These are phyloP conservation scores for Sycobia sp. DNA, from an alignment of 1,140 invertebrate species.

Conservation along the genomic window DNA sequence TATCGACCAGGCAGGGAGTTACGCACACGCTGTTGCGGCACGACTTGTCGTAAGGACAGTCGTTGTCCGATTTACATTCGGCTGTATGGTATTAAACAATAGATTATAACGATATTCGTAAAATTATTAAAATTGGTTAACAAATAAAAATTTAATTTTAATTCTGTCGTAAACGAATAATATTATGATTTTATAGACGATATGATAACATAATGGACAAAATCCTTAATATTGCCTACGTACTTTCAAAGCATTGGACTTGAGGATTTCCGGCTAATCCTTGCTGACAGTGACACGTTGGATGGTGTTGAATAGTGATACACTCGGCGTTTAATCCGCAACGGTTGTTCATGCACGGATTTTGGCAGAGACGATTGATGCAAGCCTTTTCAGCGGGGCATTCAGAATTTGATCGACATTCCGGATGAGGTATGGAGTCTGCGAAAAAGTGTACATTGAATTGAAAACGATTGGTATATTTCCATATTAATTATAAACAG, in stretches of 20 bases:
- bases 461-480: too few species aligned
- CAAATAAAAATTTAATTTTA: too few species aligned
- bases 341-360: slow-evolving; percentile 79
- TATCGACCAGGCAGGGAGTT: slow-evolving; percentile 73
- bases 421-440: slow-evolving; percentile 64
- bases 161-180: too few species aligned
- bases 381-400: slow-evolving; percentile 80
- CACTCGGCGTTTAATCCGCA: slow-evolving; percentile 83
- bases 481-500: background rate
- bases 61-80: slow-evolving; percentile 79
- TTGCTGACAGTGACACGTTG: slow-evolving; percentile 79
- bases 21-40: slow-evolving; percentile 80
- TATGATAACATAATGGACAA: too few species aligned
- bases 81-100: too few species aligned
- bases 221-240: slow-evolving; percentile 51
- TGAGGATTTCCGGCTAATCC: slow-evolving; percentile 88
- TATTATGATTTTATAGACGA: too few species aligned
- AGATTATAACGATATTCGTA: too few species aligned
- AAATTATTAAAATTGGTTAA: too few species aligned
- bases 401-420: slow-evolving; percentile 74
- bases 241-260: slow-evolving; percentile 84
- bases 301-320: slow-evolving; percentile 72
- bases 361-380: slow-evolving; percentile 75
- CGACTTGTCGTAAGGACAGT: slow-evolving; percentile 86
- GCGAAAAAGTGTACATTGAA: slow-evolving; percentile 15